Evolutionary conservation across 2,113 vertebrate genomes (phyloP).

Genomic region (Cyrtonyx montezumae): DNA sequence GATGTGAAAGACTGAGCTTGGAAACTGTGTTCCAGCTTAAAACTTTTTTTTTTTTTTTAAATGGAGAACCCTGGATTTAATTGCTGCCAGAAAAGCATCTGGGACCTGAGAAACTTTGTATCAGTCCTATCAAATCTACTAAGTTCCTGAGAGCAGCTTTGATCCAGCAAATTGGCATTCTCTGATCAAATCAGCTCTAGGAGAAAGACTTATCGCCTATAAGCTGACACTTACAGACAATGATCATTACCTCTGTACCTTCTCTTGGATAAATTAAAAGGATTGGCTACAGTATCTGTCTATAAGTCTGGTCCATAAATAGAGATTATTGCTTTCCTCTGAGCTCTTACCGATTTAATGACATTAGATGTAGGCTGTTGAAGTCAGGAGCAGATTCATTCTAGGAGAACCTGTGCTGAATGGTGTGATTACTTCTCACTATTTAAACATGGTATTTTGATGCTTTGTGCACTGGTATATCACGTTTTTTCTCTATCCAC

Average conservation of each 20-base stretch:
- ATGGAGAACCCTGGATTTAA: neutral
- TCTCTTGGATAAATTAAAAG: neutral
- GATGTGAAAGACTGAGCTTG: neutral
- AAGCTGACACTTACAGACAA: neutral
- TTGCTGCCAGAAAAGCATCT: neutral
- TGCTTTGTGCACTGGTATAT: neutral
- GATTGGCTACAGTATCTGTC: neutral
- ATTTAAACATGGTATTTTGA: neutral
- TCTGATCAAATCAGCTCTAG: neutral
- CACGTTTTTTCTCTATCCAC: neutral
- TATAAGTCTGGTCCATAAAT: neutral
- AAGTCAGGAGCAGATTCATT: neutral
- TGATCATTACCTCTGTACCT: neutral
- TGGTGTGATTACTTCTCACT: accelerated
- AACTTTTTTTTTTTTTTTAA: no score
- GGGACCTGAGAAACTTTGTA: neutral
- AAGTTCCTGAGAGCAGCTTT: neutral
- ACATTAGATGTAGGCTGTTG: neutral
- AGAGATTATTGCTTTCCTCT: neutral
- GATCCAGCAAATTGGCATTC: neutral
- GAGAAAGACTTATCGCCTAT: neutral
- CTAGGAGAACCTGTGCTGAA: neutral
- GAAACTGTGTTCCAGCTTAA: neutral
- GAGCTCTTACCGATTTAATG: neutral
- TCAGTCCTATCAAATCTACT: neutral